A percentile compares a stretch with the other conserved stretches of the same genome.
Evolutionary conservation across 1,140 invertebrate genomes (phyloP).

Genomic region (Zaprionus taronus): DNA sequence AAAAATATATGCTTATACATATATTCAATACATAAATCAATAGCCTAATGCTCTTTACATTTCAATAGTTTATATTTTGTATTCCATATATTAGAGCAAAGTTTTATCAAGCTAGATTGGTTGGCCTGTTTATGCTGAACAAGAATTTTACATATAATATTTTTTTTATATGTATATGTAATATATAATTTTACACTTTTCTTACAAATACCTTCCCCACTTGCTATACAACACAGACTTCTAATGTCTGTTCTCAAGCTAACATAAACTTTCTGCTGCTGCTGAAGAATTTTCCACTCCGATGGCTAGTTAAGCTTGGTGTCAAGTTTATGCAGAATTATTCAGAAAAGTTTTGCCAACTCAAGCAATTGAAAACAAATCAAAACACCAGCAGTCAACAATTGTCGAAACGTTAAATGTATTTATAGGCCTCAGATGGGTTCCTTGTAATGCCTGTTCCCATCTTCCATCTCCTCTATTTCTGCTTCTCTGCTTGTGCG

Average conservation of each 20-base stretch:
- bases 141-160: not conserved
- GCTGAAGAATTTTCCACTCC: not conserved
- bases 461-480: not conserved
- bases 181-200: not conserved
- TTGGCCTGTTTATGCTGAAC: not conserved
- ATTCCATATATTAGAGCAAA: too few relatives aligned
- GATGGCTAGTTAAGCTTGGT: conserved; percentile 63
- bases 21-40: too few relatives aligned
- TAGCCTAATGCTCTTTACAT: too few relatives aligned
- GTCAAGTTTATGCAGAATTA: conserved; percentile 66
- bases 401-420: conserved; percentile 72
- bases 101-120: not conserved
- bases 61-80: too few relatives aligned
- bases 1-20: too few relatives aligned
- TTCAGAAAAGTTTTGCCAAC: conserved; percentile 55
- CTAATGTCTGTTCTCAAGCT: not conserved
- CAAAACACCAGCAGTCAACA: conserved; percentile 71
- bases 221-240: not conserved
- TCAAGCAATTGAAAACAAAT: conserved; percentile 78
- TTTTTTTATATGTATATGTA: too few relatives aligned
- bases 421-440: conserved; percentile 68
- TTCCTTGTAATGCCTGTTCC: conserved; percentile 12
- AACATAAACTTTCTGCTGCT: not conserved
- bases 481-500: not conserved
- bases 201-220: not conserved